phyloP scores from a whole-genome alignment of 35 echinoderm and acorn worm genomes.

The Lytechinus variegatus region DNA sequence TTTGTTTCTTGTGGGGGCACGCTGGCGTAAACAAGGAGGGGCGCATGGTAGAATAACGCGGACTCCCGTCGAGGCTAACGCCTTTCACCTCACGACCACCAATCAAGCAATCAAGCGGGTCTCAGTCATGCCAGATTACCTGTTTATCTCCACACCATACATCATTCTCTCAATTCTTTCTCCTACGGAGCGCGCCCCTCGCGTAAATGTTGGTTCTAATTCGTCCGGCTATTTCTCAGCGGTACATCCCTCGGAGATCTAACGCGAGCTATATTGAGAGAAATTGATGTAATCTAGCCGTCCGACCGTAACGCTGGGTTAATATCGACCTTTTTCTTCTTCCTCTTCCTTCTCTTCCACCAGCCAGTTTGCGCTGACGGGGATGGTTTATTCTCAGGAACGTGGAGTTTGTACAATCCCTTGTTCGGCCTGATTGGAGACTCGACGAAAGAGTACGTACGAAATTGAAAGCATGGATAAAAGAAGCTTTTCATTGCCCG shows the following conservation, averaged over 20 bases:
- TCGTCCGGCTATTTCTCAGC: not conserved
- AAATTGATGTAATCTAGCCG: conserved; percentile 15
- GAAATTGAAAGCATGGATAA: conserved; percentile 28
- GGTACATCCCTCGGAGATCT: not conserved
- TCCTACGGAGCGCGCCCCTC: not conserved
- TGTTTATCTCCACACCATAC: not conserved
- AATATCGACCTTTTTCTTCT: not conserved
- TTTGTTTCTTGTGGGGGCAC: conserved; percentile 39
- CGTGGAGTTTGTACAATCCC: not conserved
- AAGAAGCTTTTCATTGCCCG: conserved; percentile 44
- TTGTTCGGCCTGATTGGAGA: not conserved
- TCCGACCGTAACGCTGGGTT: not conserved
- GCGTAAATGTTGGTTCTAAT: not conserved
- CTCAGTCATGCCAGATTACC: conserved; percentile 24
- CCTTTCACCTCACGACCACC: conserved; percentile 11
- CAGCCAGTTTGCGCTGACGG: not conserved
- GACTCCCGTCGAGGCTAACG: not conserved
- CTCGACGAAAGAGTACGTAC: not conserved
- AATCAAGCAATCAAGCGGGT: not conserved
- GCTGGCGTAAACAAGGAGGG: conserved; percentile 32
- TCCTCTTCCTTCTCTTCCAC: not conserved
- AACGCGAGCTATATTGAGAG: conserved; percentile 20
- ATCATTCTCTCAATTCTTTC: not conserved
- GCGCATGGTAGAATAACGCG: not conserved
- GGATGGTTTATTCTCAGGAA: not conserved